Percentiles rank a stretch among this genome's conserved stretches.
Conservation (phyloP, 2,888 invertebrate species). For the Cheilosia vulpina region DNA sequence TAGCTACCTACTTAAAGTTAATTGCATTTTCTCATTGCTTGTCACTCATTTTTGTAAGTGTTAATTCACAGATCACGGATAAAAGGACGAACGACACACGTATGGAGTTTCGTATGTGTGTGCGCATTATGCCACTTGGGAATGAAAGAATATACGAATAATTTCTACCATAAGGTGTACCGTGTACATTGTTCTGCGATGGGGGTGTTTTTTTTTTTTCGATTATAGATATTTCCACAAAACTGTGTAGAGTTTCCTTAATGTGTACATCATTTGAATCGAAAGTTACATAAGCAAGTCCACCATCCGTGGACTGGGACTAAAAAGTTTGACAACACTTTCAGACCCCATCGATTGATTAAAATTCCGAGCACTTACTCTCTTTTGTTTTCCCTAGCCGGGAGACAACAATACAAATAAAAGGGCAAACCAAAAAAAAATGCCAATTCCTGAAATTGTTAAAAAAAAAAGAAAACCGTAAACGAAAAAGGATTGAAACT, state of each 20-base stretch:
- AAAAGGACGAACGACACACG: conserved; percentile 40
- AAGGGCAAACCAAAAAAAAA: conserved; percentile 43
- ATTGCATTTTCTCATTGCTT: conserved; percentile 75
- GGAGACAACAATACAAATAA: conserved; percentile 54
- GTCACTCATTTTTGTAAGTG: conserved; percentile 75
- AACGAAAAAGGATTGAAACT: conserved; percentile 65
- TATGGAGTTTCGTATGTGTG: conserved; percentile 4
- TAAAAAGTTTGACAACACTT: conserved; percentile 49
- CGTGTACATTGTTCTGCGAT: conserved; percentile 21
- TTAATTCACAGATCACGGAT: conserved; percentile 66
- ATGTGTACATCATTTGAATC: conserved; percentile 7
- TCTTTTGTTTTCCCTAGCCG: conserved; percentile 28
- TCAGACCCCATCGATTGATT: conserved; percentile 46
- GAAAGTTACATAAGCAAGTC: not conserved
- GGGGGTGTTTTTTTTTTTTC: conserved; percentile 64
- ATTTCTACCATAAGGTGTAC: conserved; percentile 59
- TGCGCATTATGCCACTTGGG: conserved; percentile 35
- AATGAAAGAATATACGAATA: conserved; percentile 45
- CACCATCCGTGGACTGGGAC: not conserved
- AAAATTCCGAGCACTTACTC: conserved; percentile 18
- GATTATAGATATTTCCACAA: conserved; percentile 32
- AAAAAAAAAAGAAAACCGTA: conserved; percentile 16
- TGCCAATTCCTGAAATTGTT: conserved; percentile 57
- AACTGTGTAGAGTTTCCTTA: conserved; percentile 11
- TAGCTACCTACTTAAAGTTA: conserved; percentile 72